phyloP scores from a whole-genome alignment of 1,140 invertebrate genomes.

The Halictus rubicundus region DNA sequence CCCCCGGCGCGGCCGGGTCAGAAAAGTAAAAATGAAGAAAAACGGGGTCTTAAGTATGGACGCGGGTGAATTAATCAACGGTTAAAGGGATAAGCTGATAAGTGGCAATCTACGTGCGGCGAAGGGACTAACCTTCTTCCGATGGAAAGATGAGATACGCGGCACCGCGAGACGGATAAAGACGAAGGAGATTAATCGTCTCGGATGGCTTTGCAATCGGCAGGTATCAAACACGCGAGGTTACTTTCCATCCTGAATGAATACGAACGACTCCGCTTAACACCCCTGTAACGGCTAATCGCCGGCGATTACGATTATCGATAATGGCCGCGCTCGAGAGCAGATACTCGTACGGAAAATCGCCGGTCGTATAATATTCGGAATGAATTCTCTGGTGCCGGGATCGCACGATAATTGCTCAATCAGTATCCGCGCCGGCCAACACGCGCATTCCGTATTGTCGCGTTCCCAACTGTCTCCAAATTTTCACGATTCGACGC shows the following conservation, averaged over 20 bases:
- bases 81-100: slow-evolving; percentile 39
- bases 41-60: not conserved
- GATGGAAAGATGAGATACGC: slow-evolving; percentile 41
- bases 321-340: slow-evolving; percentile 7
- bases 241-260: slow-evolving; percentile 27
- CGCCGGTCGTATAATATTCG: not conserved
- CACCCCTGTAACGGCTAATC: not conserved
- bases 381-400: not conserved
- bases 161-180: slow-evolving; percentile 32
- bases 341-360: slow-evolving; percentile 4
- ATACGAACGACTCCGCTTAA: slow-evolving; percentile 23
- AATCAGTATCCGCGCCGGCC: not conserved
- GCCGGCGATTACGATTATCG: slow-evolving; percentile 18
- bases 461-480: too few relatives aligned
- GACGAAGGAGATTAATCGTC: slow-evolving; percentile 33
- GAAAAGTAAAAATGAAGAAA: not conserved
- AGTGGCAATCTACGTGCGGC: slow-evolving; percentile 7
- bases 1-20: too few relatives aligned
- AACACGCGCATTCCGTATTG: too few relatives aligned
- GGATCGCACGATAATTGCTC: slow-evolving; percentile 6
- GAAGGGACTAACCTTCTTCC: slow-evolving; percentile 23
- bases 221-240: slow-evolving; percentile 26
- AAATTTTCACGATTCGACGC: too few relatives aligned
- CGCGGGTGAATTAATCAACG: slow-evolving; percentile 31
- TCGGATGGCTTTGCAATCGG: slow-evolving; percentile 24